Conservation (phyloP, 1,140 invertebrate species). For the Anastatus disparis region DNA sequence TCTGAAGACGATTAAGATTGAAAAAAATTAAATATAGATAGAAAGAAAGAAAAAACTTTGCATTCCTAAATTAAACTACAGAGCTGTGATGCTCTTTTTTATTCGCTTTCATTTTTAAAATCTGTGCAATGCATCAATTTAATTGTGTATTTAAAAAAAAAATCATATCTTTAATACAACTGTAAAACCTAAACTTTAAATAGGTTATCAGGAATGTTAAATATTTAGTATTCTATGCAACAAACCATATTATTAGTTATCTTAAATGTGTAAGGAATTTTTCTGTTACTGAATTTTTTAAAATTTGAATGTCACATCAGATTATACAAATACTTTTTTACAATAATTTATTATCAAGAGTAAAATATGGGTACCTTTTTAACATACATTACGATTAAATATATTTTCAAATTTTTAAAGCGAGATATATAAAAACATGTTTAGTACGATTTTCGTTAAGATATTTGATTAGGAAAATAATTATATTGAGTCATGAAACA, state of each 20-base stretch:
- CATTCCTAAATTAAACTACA: background rate
- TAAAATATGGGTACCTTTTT: background rate
- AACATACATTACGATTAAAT: background rate
- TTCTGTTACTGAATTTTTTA: constrained; percentile 26
- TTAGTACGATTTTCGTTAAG: background rate
- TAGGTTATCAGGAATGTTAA: background rate
- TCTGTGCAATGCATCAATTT: constrained; percentile 7
- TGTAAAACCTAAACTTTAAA: constrained; percentile 8
- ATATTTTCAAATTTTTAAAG: background rate
- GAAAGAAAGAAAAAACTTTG: background rate
- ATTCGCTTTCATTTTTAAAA: constrained; percentile 17
- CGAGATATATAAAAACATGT: background rate
- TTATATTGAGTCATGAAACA: background rate
- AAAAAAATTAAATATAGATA: too few relatives aligned
- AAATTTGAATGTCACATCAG: background rate
- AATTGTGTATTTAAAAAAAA: background rate
- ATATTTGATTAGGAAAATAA: background rate
- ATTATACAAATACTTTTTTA: constrained; percentile 9
- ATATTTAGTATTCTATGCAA: constrained; percentile 5
- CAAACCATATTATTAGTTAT: constrained; percentile 10
- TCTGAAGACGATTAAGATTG: background rate
- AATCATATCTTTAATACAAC: background rate
- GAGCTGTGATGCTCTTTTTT: constrained; percentile 21
- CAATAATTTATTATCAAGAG: constrained; percentile 22
- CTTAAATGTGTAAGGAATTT: constrained; percentile 12